phyloP scores from a whole-genome alignment of 2,888 invertebrate species.

The Drosophila diplacantha region DNA sequence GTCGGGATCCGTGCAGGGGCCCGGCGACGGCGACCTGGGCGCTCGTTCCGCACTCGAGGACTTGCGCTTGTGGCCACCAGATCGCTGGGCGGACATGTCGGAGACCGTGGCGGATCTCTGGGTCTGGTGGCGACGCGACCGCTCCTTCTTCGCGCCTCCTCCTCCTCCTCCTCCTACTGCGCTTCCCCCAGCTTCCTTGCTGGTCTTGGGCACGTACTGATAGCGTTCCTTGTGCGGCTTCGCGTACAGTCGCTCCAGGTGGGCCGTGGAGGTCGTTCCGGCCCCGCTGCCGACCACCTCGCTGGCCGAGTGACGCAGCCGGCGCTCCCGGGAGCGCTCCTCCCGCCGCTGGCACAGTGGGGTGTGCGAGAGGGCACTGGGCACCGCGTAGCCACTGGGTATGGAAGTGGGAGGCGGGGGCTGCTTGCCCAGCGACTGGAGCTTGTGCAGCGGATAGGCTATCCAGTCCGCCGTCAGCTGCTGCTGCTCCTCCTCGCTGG shows the following conservation, averaged over 20 bases:
- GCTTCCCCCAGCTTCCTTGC: constrained; percentile 40
- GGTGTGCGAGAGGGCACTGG: constrained; percentile 63
- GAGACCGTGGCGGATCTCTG: constrained; percentile 78
- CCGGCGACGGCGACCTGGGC: constrained; percentile 75
- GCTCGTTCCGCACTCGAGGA: constrained; percentile 77
- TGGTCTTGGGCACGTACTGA: constrained; percentile 76
- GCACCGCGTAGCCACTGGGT: constrained; percentile 63
- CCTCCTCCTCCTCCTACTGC: neutral
- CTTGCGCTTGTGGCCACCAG: constrained; percentile 72
- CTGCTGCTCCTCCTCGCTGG: constrained; percentile 70
- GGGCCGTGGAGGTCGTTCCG: constrained; percentile 45
- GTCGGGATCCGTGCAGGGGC: constrained; percentile 77
- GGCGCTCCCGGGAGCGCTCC: constrained; percentile 64
- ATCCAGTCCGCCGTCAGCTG: constrained; percentile 73
- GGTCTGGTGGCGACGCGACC: constrained; percentile 77
- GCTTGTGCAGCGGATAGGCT: constrained; percentile 75
- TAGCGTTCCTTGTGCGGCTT: constrained; percentile 77
- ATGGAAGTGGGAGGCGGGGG: constrained; percentile 34
- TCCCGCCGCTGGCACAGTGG: constrained; percentile 77
- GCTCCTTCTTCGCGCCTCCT: constrained; percentile 65
- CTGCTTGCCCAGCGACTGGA: constrained; percentile 74
- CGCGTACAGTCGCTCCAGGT: constrained; percentile 74
- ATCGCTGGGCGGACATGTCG: constrained; percentile 75
- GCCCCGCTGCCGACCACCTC: constrained; percentile 74
- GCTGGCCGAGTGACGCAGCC: constrained; percentile 77